Base-by-base conservation (phyloP, 2,113 vertebrate genomes). In the Mola mola region DNA sequence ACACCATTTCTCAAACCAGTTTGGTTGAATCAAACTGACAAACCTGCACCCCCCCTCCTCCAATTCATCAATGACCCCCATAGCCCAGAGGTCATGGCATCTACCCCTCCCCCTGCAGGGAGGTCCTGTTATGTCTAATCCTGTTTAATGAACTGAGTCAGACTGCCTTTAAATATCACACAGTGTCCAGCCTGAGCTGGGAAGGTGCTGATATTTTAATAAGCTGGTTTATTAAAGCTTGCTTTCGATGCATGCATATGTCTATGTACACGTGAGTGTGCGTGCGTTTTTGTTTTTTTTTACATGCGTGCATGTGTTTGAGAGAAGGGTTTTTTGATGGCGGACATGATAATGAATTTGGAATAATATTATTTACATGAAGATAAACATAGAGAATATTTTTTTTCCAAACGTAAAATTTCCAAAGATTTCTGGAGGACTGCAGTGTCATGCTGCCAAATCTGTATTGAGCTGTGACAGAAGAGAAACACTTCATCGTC, bases 131-230 rank as follows among this genome's bases (percentile, higher is more conserved):
- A 65, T 51, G 61, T 83, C 78, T 87, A 78, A 82, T 73, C 81
- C 71, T 75, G 89, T 88, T 90, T 92, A 92, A 92, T 89, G 89
- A 92, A 91, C 75, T 81, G 78, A 88, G 82, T 78, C 83, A 81
- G 83, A 20, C 86, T 17, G 11, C 51, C 79, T 79, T 84, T 40
- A 81, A 66, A 36, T 36, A 57, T 55, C 72, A 82, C 58, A 49
- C 62, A 64, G 60, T 75, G 51, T 78, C 83, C 82, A 89, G 88
- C 81, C 66, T 55, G 77, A 85, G 84, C 85, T 69, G 68, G 0
- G 6, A 63, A 70, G 72, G 83, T 79, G 82, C 64, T 86, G 68
- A 78, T 66, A 33, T 78, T 69, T 85, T 84, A 85, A 85, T 86
- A 90, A 84, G 85, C 73, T 76, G 51, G 84, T 83, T 88, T 90